These are phyloP conservation scores for Drosophila nigromelanica DNA, from an alignment of 1,140 invertebrate species.

Conservation along the genomic window DNA sequence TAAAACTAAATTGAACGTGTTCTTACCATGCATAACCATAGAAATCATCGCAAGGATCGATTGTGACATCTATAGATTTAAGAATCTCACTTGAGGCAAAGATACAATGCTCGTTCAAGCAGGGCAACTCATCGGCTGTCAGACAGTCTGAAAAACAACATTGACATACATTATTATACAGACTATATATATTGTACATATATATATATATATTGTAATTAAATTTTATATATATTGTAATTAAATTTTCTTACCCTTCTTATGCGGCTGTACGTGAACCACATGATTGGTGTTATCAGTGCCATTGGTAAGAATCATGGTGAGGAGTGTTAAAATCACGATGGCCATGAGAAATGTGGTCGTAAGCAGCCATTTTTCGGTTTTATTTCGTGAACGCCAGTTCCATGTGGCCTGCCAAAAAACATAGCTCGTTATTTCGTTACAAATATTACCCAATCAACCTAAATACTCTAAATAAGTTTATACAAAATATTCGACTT, in stretches of 20 bases:
- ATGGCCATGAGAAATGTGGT: slow-evolving; percentile 75
- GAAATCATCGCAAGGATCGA: slow-evolving; percentile 97
- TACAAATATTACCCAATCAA: too few relatives aligned
- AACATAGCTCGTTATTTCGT: not conserved
- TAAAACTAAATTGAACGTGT: too few relatives aligned
- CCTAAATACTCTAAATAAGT: too few relatives aligned
- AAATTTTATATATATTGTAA: not conserved
- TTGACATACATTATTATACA: not conserved
- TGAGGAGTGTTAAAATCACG: slow-evolving; percentile 81
- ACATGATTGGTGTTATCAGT: slow-evolving; percentile 70
- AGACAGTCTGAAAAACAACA: slow-evolving; percentile 41
- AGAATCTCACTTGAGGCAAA: slow-evolving; percentile 93
- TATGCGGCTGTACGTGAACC: slow-evolving; percentile 71
- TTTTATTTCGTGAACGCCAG: slow-evolving; percentile 85
- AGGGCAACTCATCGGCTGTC: slow-evolving; percentile 84
- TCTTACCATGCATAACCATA: slow-evolving; percentile 93
- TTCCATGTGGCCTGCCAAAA: slow-evolving; percentile 75
- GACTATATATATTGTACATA: not conserved
- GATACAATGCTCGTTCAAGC: slow-evolving; percentile 93
- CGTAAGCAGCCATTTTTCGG: slow-evolving; percentile 85
- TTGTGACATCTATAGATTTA: slow-evolving; percentile 90
- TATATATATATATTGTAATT: not conserved
- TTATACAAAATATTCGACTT: too few relatives aligned
- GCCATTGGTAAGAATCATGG: slow-evolving; percentile 71
- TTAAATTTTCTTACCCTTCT: slow-evolving; percentile 46